phyloP scores from a whole-genome alignment of 2,888 invertebrate species.

The Seira musarum region DNA sequence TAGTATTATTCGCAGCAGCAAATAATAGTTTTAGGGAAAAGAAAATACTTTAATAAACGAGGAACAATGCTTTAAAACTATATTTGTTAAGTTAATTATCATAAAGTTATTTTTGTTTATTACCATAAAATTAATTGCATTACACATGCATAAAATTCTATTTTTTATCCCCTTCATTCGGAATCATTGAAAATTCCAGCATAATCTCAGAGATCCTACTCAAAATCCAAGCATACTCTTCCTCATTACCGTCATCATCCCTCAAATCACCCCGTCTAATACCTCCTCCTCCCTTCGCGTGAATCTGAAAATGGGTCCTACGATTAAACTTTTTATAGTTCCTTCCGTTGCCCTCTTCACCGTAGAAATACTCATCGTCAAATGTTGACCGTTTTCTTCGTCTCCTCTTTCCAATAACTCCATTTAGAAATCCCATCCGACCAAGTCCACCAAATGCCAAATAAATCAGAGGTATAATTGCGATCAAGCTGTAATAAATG shows the following conservation, averaged over 20 bases:
- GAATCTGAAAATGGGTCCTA: not conserved
- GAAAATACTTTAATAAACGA: too few relatives aligned
- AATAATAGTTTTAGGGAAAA: too few relatives aligned
- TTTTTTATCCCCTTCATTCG: slow-evolving; percentile 1
- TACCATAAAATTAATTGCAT: too few relatives aligned
- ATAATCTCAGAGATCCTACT: slow-evolving; percentile 45
- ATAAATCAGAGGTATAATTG: slow-evolving; percentile 61
- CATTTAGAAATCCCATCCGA: slow-evolving; percentile 28
- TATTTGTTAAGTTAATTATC: not conserved
- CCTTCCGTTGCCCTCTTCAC: too few relatives aligned
- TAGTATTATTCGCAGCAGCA: too few relatives aligned
- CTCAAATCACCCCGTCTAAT: slow-evolving; percentile 9
- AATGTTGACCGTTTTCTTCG: slow-evolving; percentile 27
- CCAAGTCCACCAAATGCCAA: slow-evolving; percentile 57
- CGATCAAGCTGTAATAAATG: slow-evolving; percentile 58
- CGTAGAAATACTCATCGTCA: slow-evolving; percentile 11
- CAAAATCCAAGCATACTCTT: slow-evolving; percentile 45
- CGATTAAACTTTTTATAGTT: not conserved
- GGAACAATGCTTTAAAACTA: too few relatives aligned
- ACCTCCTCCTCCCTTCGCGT: too few relatives aligned
- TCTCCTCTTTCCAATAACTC: slow-evolving; percentile 14
- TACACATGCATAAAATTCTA: too few relatives aligned
- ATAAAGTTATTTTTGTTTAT: slow-evolving; percentile 4
- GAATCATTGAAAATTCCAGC: slow-evolving; percentile 33
- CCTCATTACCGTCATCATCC: slow-evolving; percentile 26